Percentiles rank a stretch among this genome's conserved stretches.
phyloP scores from a whole-genome alignment of 1,140 invertebrate species.

The Sminthurinus signatus region DNA sequence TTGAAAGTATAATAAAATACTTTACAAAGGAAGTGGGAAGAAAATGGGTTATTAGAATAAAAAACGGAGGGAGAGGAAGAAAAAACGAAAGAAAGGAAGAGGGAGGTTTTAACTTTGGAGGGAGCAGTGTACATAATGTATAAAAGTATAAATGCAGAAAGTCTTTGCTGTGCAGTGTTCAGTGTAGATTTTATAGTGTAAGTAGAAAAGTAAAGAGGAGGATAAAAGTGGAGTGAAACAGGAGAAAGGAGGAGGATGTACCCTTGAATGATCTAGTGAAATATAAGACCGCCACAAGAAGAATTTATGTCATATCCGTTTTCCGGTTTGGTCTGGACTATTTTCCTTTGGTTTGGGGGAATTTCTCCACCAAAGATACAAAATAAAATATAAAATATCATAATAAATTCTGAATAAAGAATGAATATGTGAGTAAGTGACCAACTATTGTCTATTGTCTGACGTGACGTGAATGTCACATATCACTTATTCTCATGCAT shows the following conservation, averaged over 20 bases:
- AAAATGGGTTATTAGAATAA: conserved; percentile 23
- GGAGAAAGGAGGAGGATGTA: conserved; percentile 7
- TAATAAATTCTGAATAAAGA: too few species aligned
- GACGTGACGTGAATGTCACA: too few species aligned
- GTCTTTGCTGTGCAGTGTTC: too few species aligned
- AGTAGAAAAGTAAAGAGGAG: neutral
- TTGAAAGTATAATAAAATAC: neutral
- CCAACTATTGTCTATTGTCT: too few species aligned
- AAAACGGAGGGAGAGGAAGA: neutral
- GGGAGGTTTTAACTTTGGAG: neutral
- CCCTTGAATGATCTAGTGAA: conserved; percentile 16
- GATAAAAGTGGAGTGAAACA: too few species aligned
- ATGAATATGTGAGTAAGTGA: too few species aligned
- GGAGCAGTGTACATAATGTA: too few species aligned
- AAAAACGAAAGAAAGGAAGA: neutral
- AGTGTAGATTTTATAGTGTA: too few species aligned
- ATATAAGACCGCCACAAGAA: conserved; percentile 5
- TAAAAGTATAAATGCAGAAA: too few species aligned
- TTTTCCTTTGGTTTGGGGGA: too few species aligned
- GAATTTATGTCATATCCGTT: conserved; percentile 20
- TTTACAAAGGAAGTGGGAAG: neutral
- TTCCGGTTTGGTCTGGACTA: conserved; percentile 15
- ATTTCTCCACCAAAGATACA: too few species aligned
- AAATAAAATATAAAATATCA: too few species aligned
- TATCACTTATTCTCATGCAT: neutral